phyloP scores from a whole-genome alignment of 2,113 vertebrate species.

The Jacana jacana region DNA sequence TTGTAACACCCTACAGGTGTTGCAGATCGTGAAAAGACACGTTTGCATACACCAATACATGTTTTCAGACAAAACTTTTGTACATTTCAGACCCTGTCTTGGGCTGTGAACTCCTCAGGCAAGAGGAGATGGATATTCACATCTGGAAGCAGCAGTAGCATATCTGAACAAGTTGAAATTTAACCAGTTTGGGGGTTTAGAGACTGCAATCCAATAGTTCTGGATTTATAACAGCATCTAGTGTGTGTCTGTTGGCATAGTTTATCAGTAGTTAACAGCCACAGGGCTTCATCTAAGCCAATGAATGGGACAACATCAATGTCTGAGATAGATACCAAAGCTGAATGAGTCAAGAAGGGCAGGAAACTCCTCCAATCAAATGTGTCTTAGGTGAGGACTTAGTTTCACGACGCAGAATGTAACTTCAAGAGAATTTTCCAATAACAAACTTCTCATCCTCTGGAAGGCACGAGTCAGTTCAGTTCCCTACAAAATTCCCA shows the following conservation, averaged over 20 bases:
- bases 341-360: neutral
- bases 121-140: neutral
- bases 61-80: neutral
- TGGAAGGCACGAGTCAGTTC: neutral
- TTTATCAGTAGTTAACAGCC: neutral
- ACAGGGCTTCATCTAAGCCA: neutral
- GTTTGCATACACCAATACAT: neutral
- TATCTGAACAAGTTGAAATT: neutral
- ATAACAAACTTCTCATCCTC: neutral
- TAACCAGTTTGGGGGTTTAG: neutral
- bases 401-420: neutral
- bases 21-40: neutral
- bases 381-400: neutral
- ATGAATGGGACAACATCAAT: neutral
- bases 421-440: neutral
- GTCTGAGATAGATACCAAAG: neutral
- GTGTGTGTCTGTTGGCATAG: neutral
- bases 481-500: neutral
- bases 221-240: neutral
- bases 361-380: neutral
- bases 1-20: neutral
- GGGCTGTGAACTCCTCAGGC: neutral
- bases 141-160: neutral
- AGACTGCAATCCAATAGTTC: neutral
- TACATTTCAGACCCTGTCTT: neutral